Evolutionary conservation across 1,140 invertebrate species (phyloP).

Genomic region (Atta cephalotes): DNA sequence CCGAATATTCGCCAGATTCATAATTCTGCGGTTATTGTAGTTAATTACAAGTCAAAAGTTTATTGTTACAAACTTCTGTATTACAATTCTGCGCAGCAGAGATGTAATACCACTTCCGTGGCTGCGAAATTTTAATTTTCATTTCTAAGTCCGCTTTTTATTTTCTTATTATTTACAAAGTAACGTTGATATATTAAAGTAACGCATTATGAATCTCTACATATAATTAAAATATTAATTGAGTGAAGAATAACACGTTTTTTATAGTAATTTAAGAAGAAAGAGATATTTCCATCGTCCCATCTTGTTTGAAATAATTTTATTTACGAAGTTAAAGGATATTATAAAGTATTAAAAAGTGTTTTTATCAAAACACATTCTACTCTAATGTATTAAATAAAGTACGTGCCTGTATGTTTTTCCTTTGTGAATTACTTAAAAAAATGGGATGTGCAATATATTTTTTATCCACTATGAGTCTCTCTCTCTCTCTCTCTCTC

Average conservation of each 20-base stretch:
- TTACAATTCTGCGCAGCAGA: not conserved
- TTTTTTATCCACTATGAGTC: not conserved
- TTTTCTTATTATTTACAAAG: not conserved
- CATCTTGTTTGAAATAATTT: not conserved
- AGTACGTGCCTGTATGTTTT: not conserved
- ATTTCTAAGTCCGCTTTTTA: not conserved
- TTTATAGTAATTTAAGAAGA: not conserved
- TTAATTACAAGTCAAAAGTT: slow-evolving; percentile 55
- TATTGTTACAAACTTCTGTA: slow-evolving; percentile 40
- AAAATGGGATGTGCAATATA: not conserved
- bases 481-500: too few relatives aligned
- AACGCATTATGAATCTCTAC: not conserved
- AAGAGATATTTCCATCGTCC: not conserved
- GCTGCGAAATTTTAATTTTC: slow-evolving; percentile 26
- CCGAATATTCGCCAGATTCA: slow-evolving; percentile 35
- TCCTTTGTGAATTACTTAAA: not conserved
- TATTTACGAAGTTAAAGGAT: not conserved
- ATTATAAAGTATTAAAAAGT: not conserved
- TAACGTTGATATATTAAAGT: not conserved
- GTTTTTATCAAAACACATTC: not conserved
- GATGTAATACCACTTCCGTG: slow-evolving; percentile 10
- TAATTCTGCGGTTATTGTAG: slow-evolving; percentile 37
- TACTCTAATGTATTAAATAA: slow-evolving; percentile 23
- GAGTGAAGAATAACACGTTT: not conserved
- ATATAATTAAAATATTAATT: slow-evolving; percentile 20